Evolutionary conservation across 1,140 invertebrate species (phyloP).

Genomic region (Cecropterus lyciades): DNA sequence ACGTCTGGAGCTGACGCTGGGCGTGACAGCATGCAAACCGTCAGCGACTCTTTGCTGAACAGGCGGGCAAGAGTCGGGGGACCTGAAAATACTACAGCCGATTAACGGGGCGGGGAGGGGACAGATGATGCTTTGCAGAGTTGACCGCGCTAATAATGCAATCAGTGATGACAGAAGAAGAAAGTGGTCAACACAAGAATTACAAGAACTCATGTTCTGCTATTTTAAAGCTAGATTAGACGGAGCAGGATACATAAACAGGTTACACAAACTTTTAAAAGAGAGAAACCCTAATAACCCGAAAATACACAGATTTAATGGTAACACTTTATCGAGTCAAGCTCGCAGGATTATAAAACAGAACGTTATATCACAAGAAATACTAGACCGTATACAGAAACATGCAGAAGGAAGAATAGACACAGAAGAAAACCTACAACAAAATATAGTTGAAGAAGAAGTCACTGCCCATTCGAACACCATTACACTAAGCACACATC

Average conservation of each 20-base stretch:
- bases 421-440: no score
- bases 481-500: not conserved
- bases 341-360: slow-evolving; percentile 23
- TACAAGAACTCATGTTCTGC: slow-evolving; percentile 13
- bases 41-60: slow-evolving; percentile 37
- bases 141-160: no score
- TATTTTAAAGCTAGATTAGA: slow-evolving; percentile 4
- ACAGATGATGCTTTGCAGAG: no score
- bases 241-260: slow-evolving; percentile 10
- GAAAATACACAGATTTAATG: slow-evolving; percentile 19
- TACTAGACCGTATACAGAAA: slow-evolving; percentile 2
- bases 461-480: not conserved
- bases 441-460: no score
- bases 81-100: slow-evolving; percentile 29
- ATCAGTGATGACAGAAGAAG: not conserved
- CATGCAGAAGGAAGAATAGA: not conserved
- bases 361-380: slow-evolving; percentile 21
- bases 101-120: not conserved
- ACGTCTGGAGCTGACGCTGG: slow-evolving; percentile 46
- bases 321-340: slow-evolving; percentile 15
- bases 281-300: slow-evolving; percentile 15
- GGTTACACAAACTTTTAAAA: slow-evolving; percentile 5
- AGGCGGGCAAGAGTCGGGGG: slow-evolving; percentile 22
- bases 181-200: slow-evolving; percentile 16
- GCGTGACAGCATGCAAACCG: slow-evolving; percentile 42